Evolutionary conservation across 2,113 vertebrate genomes (phyloP), one percentile per base, ranked within the genome.

Genomic region (Raphicerus campestris): DNA sequence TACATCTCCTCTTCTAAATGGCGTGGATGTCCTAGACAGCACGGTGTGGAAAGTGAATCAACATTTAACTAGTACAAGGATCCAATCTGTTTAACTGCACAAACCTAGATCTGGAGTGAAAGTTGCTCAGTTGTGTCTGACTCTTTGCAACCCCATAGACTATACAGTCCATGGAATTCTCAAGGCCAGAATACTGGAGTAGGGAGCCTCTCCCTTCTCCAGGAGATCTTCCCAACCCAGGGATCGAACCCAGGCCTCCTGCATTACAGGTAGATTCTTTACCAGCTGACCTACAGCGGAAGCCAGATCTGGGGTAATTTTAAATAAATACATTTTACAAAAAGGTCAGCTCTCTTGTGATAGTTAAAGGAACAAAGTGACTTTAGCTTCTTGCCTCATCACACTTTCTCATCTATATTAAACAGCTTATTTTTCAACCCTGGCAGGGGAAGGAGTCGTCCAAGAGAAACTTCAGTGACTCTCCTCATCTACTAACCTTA

Each of bases 21-120:
- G 42, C 10, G 3, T 66, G 14, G 19, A 10, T 24, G 53, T 15
- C 66, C 82, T 58, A 26, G 26, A 4, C 2, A 28, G 58, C 7
- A 42, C 0, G 61, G 7, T 7, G 6, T 0, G 53, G 16, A 87
- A 86, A 63, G 28, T 10, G 42, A 80, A 66, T 42, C 47, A 3
- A 66, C 30, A 39, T 53, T 63, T 60, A 85, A 84, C n/a, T 39
- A 63, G 19, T 32, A 56, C 4, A 28, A 47, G 7, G 80, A 58
- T 39, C 73, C n/a, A 51, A 10, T 16, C 2, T 0, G n/a, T 32
- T 3, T 0, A 39, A 53, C 7, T 47, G 13, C 58, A 19, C 32
- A 63, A 66, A 16, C 42, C 73, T 89, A 20, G 13, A 56, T 42
- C 5, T 39, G 35, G 66, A 42, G 35, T 73, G 66, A 22, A 39